phyloP scores from a whole-genome alignment of 2,113 vertebrate species.

The Centropus unirufus region DNA sequence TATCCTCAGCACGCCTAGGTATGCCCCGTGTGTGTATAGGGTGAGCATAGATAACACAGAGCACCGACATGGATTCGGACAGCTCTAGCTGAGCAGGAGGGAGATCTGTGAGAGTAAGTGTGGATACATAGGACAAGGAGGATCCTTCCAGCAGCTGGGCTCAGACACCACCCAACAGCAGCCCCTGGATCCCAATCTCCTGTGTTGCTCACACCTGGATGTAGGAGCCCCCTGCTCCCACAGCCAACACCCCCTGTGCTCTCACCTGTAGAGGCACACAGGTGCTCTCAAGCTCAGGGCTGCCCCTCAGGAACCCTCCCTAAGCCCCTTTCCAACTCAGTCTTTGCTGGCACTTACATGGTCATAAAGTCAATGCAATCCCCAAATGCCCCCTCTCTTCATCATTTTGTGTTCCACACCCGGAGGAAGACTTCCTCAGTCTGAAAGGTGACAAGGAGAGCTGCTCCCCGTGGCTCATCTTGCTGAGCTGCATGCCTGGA shows the following conservation, averaged over 20 bases:
- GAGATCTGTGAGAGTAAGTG: not conserved
- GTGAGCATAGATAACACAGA: not conserved
- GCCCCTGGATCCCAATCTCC: not conserved
- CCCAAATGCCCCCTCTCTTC: not conserved
- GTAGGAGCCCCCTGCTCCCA: not conserved
- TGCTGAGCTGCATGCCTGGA: not conserved
- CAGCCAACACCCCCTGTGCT: accelerated
- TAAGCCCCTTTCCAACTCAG: not conserved
- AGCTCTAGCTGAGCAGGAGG: not conserved
- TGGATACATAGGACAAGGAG: accelerated
- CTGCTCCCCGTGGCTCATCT: accelerated
- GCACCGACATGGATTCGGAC: too few species aligned
- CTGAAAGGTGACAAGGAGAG: not conserved
- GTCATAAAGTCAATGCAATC: accelerated
- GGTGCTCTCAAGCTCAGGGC: not conserved
- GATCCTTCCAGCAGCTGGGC: not conserved
- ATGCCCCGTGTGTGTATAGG: accelerated
- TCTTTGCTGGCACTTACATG: accelerated
- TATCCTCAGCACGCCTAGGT: not conserved
- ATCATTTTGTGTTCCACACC: not conserved
- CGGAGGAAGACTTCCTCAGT: not conserved
- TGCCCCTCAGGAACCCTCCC: accelerated
- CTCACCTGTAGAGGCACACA: accelerated
- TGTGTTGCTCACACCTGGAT: not conserved
- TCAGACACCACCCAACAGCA: not conserved